Percentiles rank a stretch among this genome's conserved stretches.
These are phyloP conservation scores for Melikaiella ostensackeni DNA, from an alignment of 2,888 invertebrate species.

Conservation along the genomic window DNA sequence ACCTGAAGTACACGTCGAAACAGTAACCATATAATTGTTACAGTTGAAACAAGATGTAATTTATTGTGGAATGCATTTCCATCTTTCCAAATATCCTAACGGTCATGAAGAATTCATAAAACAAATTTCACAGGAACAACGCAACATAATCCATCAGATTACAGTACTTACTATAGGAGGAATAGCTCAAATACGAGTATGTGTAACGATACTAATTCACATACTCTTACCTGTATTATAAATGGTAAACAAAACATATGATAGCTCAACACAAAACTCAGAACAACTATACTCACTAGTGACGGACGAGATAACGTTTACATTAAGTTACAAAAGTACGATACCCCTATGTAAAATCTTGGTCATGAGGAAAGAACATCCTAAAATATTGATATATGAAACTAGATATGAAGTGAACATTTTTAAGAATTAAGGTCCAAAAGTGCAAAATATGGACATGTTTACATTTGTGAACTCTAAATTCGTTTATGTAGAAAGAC, in stretches of 20 bases:
- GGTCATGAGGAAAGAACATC: conserved; percentile 46
- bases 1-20: neutral
- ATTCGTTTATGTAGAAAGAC: conserved; percentile 55
- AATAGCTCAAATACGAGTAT: neutral
- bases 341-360: conserved; percentile 33
- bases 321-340: conserved; percentile 41
- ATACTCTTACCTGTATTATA: neutral
- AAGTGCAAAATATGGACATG: conserved; percentile 34
- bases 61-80: conserved; percentile 51
- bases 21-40: neutral
- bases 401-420: neutral
- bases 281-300: conserved; percentile 44
- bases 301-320: conserved; percentile 49
- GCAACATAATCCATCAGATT: neutral
- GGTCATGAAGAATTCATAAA: conserved; percentile 47
- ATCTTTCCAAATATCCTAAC: conserved; percentile 38
- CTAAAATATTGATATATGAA: conserved; percentile 47
- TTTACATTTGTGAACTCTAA: conserved; percentile 48
- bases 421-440: too few relatives aligned
- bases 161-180: neutral
- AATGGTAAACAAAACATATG: conserved; percentile 33
- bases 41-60: neutral
- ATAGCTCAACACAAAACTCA: neutral
- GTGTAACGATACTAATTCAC: neutral
- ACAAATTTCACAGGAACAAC: conserved; percentile 3